These are phyloP conservation scores for Mormoops blainvillei DNA, from an alignment of 2,113 vertebrate genomes.

Conservation along the genomic window DNA sequence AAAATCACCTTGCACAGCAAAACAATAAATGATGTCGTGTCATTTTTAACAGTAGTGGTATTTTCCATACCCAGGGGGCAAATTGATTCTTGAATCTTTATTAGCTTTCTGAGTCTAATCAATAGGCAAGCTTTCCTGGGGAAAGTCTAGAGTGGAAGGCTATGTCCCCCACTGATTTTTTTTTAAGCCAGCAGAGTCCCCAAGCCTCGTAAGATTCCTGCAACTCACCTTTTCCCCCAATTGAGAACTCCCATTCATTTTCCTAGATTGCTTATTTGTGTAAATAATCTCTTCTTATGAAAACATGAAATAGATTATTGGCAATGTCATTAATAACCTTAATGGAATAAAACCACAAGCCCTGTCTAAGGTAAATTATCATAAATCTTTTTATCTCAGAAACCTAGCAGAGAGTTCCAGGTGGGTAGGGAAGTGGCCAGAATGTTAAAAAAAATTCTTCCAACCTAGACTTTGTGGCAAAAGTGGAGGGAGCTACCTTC, in stretches of 20 bases:
- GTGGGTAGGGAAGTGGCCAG: slow-evolving; percentile 4
- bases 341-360: slow-evolving; percentile 60
- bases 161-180: background rate
- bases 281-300: background rate
- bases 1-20: background rate
- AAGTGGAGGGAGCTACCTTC: background rate
- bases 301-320: background rate
- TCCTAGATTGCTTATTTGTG: slow-evolving; percentile 54
- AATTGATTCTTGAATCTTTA: slow-evolving; percentile 69
- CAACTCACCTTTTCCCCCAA: background rate
- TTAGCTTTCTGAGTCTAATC: slow-evolving; percentile 24
- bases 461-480: background rate
- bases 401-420: slow-evolving; percentile 47
- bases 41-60: background rate
- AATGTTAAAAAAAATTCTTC: background rate
- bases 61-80: slow-evolving; percentile 62
- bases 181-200: background rate
- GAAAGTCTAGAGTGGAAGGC: background rate
- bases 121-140: background rate
- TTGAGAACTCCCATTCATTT: slow-evolving; percentile 49
- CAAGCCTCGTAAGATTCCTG: background rate
- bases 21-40: background rate
- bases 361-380: slow-evolving; percentile 65
- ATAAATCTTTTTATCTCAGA: slow-evolving; percentile 43
- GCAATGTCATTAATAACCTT: background rate